A percentile compares a stretch with the other conserved stretches of the same genome.
These are phyloP conservation scores for Lasaia peninsularis DNA, from an alignment of 1,140 invertebrate species.

Conservation along the genomic window DNA sequence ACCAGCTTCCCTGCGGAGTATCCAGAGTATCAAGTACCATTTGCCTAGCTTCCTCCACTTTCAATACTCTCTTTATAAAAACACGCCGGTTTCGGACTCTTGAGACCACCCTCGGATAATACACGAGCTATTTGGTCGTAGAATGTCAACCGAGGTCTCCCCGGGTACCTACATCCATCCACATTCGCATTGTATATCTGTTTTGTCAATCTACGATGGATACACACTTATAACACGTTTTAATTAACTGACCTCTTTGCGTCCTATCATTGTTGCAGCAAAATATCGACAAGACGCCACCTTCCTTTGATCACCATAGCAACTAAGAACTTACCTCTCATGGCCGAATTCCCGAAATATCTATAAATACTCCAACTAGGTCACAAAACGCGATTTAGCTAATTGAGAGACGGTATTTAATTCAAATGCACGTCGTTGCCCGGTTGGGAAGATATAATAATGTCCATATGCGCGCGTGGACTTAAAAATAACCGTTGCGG, in stretches of 20 bases:
- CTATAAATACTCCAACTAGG: conserved; percentile 52
- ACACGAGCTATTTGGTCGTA: too few species aligned
- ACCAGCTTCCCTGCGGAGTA: too few species aligned
- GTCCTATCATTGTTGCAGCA: conserved; percentile 8
- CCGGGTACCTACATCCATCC: too few species aligned
- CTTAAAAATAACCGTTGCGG: conserved; percentile 66
- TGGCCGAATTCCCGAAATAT: conserved; percentile 37
- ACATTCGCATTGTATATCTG: too few species aligned
- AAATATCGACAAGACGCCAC: conserved; percentile 9
- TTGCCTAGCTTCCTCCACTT: too few species aligned
- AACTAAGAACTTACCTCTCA: conserved; percentile 51
- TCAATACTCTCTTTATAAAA: too few species aligned
- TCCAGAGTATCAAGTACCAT: too few species aligned
- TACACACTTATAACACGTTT: too few species aligned
- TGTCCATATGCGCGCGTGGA: conserved; percentile 49
- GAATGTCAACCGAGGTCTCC: too few species aligned
- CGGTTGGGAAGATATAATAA: conserved; percentile 58
- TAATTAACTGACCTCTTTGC: conserved; percentile 40
- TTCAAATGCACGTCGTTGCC: conserved; percentile 34
- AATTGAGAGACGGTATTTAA: conserved; percentile 11
- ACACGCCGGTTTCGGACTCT: too few species aligned
- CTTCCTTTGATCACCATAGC: conserved; percentile 47
- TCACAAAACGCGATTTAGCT: conserved; percentile 37
- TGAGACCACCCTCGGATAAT: too few species aligned
- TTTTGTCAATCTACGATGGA: too few species aligned